Conservation (phyloP, 2,888 invertebrate species). For the Eupithecia inturbata region DNA sequence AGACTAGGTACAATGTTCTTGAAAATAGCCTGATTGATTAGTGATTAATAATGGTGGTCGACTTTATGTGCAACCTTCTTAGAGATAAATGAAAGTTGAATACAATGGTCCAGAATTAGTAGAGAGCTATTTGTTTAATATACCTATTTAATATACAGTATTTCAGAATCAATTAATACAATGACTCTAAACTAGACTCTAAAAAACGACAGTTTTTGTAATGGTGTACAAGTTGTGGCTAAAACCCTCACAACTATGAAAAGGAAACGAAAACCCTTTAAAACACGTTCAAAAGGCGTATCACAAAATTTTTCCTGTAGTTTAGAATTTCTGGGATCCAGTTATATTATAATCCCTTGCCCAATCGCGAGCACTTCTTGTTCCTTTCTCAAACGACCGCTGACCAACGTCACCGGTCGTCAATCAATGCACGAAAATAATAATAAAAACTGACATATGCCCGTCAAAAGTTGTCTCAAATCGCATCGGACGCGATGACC, state of each 20-base stretch:
- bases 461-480: conserved; percentile 82
- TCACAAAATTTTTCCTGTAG: neutral
- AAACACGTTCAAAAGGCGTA: neutral
- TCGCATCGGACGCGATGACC: conserved; percentile 82
- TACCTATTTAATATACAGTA: neutral
- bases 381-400: conserved; percentile 32
- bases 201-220: neutral
- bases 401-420: conserved; percentile 55
- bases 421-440: conserved; percentile 69
- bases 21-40: conserved; percentile 42
- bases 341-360: conserved; percentile 29
- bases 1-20: conserved; percentile 31
- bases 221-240: neutral
- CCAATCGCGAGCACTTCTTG: conserved; percentile 13
- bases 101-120: neutral
- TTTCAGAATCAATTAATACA: neutral
- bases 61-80: conserved; percentile 23
- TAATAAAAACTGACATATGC: conserved; percentile 74
- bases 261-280: neutral
- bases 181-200: neutral
- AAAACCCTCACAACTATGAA: neutral
- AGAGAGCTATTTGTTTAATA: conserved; percentile 1
- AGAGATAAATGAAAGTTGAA: conserved; percentile 7
- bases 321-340: neutral
- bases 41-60: conserved; percentile 41